phyloP scores from a whole-genome alignment of 2,113 vertebrate species.

The Passer domesticus region DNA sequence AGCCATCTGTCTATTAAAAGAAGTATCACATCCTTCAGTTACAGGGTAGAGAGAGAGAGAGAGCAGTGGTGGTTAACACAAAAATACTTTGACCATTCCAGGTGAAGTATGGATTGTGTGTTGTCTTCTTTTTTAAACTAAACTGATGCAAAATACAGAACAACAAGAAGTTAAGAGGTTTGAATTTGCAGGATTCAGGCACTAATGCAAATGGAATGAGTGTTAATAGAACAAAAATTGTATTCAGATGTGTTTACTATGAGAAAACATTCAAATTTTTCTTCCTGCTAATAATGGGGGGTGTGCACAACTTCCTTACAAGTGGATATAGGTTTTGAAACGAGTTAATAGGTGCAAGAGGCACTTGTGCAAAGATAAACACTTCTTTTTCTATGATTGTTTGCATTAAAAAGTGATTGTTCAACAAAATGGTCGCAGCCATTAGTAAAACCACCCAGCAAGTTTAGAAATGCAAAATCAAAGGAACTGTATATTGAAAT shows the following conservation, averaged over 20 bases:
- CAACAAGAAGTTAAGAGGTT: background rate
- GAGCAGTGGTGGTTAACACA: background rate
- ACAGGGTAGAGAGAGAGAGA: background rate
- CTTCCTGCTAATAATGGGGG: background rate
- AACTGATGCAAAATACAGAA: background rate
- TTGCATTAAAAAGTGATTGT: background rate
- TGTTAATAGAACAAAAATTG: background rate
- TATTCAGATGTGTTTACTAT: background rate
- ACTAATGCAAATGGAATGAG: rapidly evolving
- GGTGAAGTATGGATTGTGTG: background rate
- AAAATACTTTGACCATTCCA: background rate
- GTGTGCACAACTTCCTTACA: background rate
- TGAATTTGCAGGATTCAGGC: background rate
- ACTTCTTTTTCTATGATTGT: rapidly evolving
- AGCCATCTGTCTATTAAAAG: background rate
- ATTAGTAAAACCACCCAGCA: background rate
- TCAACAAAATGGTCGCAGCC: background rate
- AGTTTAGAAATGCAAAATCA: background rate
- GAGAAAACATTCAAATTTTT: background rate
- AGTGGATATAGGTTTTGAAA: background rate
- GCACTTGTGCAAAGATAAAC: background rate
- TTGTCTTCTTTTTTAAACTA: background rate
- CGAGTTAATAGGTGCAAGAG: background rate
- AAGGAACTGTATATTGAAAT: background rate
- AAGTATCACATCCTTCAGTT: background rate